Base-by-base conservation (phyloP, 2,888 invertebrate species). In the Cosmopolites sordidus region DNA sequence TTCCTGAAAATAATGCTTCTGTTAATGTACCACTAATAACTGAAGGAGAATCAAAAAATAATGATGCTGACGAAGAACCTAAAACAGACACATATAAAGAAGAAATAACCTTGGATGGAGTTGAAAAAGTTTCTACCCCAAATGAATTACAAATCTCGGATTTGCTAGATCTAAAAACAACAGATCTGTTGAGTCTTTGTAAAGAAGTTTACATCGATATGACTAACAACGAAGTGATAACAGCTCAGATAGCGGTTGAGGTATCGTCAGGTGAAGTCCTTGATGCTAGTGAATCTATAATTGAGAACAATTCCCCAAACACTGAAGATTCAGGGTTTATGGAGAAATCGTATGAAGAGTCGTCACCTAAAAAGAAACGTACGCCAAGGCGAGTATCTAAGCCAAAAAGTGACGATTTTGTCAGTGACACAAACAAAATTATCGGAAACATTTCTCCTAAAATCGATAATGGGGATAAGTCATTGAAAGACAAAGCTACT, bases 271-370 rank as follows among this genome's bases (percentile, higher is more conserved):
- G 9, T 9, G 6, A 27, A 9, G 5, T 9, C 9, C 6, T 27
- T 27, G 27, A 6, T 27, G 12, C 33, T 6, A 33, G 12, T 12
- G 33, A 5, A 9, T 9, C 4, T 4, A 2, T 6, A 12, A 33
- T 33, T 33, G 33, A 33, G 3, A n/a, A 33, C 11, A 8, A 3
- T 22, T 8, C 22, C 3, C 4, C 8, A 8, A 8, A 22, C 3
- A 22, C 22, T 22, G 47, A 47, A 16, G 47, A 47, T 27, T 47
- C 43, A 17, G 38, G 41, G 1, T 48, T 46, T 30, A 22, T 40
- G 8, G 53, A 53, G 9, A 37, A 16, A 30, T 38, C 22, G 16
- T 15, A 17, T 14, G 53, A 48, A 38, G 40, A 33, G 33, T 17
- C 18, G 8, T 16, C 44, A 11, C 18, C 38, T 3, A 29, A 40